These are phyloP conservation scores for Pseudomyrmex pallidus DNA, from an alignment of 1,140 invertebrate genomes.

Conservation along the genomic window DNA sequence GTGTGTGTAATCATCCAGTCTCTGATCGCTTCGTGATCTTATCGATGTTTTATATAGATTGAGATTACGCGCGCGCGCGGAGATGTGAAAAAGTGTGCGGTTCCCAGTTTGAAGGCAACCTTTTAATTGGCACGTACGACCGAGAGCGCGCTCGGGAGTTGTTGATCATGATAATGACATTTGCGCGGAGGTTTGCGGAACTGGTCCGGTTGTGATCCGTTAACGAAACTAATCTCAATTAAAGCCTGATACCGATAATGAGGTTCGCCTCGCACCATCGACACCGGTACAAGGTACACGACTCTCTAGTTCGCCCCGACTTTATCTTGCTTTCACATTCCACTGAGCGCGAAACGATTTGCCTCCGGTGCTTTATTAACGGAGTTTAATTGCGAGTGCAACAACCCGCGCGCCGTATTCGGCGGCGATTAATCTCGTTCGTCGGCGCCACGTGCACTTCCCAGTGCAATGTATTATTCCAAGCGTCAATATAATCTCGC, in stretches of 20 bases:
- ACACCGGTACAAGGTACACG: conserved; percentile 41
- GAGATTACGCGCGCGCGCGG: conserved; percentile 21
- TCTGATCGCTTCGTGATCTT: conserved; percentile 26
- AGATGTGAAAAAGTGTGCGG: conserved; percentile 27
- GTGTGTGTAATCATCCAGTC: conserved; percentile 4
- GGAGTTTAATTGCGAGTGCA: conserved; percentile 79
- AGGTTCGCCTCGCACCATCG: conserved; percentile 43
- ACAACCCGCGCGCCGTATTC: conserved; percentile 75
- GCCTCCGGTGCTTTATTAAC: conserved; percentile 77
- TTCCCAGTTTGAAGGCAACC: conserved; percentile 2
- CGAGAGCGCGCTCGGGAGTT: neutral
- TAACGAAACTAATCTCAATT: conserved; percentile 75
- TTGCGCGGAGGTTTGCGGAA: conserved; percentile 63
- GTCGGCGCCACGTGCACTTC: conserved; percentile 72
- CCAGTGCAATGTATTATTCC: conserved; percentile 42
- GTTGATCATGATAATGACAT: conserved; percentile 74
- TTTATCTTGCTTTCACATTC: conserved; percentile 81
- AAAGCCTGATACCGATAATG: conserved; percentile 70
- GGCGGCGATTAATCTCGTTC: conserved; percentile 75
- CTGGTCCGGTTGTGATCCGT: conserved; percentile 51
- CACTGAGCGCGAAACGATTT: conserved; percentile 77
- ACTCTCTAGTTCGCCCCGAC: conserved; percentile 15
- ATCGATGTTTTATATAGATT: conserved; percentile 36
- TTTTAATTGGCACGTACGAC: conserved; percentile 52
- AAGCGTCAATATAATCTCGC: conserved; percentile 42